phyloP scores from a whole-genome alignment of 2,888 invertebrate species.

The Himalopsyche anomala region DNA sequence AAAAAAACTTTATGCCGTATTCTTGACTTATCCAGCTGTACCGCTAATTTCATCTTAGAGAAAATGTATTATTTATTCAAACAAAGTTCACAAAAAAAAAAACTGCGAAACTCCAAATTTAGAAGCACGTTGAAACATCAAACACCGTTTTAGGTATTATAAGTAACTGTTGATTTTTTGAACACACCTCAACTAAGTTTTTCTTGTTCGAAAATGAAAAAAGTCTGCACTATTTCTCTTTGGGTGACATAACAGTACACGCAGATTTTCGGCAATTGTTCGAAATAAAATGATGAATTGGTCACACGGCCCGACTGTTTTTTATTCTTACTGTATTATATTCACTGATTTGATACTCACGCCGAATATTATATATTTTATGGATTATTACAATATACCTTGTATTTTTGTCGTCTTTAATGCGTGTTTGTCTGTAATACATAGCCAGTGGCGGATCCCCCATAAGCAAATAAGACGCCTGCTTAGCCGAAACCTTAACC shows the following conservation, averaged over 20 bases:
- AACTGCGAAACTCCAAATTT: neutral
- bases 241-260: constrained; percentile 27
- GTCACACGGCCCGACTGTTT: too few relatives aligned
- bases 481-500: too few relatives aligned
- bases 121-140: neutral
- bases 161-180: constrained; percentile 23
- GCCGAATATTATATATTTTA: too few relatives aligned
- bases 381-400: too few relatives aligned
- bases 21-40: neutral
- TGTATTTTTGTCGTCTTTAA: too few relatives aligned
- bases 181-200: constrained; percentile 28
- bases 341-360: too few relatives aligned
- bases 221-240: constrained; percentile 2
- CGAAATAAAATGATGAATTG: too few relatives aligned
- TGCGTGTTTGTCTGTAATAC: too few relatives aligned
- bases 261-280: constrained; percentile 9
- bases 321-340: too few relatives aligned
- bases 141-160: constrained; percentile 25
- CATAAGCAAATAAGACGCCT: too few relatives aligned
- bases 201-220: constrained; percentile 13
- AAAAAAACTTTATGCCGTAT: too few relatives aligned
- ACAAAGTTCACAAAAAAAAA: constrained; percentile 1
- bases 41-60: neutral
- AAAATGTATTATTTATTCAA: constrained; percentile 27
- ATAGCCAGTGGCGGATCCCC: too few relatives aligned